Base-by-base conservation (phyloP, 2,113 vertebrate genomes). In the Clarias gariepinus region DNA sequence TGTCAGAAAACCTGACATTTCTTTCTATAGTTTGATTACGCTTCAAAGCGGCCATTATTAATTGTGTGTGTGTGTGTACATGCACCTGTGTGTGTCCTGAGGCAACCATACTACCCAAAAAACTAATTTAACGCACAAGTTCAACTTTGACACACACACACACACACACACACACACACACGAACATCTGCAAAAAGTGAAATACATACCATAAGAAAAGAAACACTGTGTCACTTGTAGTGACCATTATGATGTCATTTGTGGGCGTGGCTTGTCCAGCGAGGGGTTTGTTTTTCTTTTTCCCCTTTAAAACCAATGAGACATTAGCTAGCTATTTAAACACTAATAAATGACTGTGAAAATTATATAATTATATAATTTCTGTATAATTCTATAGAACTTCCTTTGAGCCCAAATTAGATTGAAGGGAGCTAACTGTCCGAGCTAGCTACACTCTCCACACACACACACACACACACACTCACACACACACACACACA, bases 1-100 rank as follows among this genome's bases (percentile, higher is more conserved):
- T 68, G 19, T 55, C 53, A 66, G 69, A 63, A 86, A 53, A 66
- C 25, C 77, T 68, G 19, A 11, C 11, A 61, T 28, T 52, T 69
- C 53, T 33, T n/a, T 30, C 57, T 41, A 33, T 36, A 41, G 28
- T n/a, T 21, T 30, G n/a, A 86, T 81, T 33, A 30, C 21, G 10
- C 71, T 73, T 81, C 78, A 86, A 58, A 81, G 71, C 66, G 73
- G 1, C 41, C 78, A 87, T 74, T 52, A 76, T 13, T 82, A 10
- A 76, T 15, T 73, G 30, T 88, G 36, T 83, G 73, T 33, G 21
- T 33, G 60, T 73, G 52, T 82, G n/a, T n/a, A n/a, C n/a, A n/a
- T n/a, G n/a, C n/a, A n/a, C n/a, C n/a, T 33, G 60, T 73, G 52
- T 82, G 61, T 69, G 82, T 73, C 23, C 36, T 69, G 60, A 71